Evolutionary conservation across 2,113 vertebrate species (phyloP), one percentile per base, ranked within the genome.

Genomic region (Leptobrachium ailaonicum): DNA sequence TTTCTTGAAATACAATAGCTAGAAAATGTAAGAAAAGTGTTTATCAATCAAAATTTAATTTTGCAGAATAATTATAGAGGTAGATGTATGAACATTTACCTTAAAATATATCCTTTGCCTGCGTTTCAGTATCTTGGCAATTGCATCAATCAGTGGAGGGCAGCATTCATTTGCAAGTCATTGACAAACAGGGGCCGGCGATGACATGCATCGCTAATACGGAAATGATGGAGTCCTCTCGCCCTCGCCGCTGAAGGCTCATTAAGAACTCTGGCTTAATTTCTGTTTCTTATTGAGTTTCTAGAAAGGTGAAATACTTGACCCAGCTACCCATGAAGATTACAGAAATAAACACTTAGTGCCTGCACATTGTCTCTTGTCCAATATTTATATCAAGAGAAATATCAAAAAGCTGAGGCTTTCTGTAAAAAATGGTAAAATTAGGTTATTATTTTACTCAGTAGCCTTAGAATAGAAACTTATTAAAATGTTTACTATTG

Each of bases 41-140:
- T 32, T 32, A 77, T 77, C 75, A 77, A 77, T 77, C 66, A 77
- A 60, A 78, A 78, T 58, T 47, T 45, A 79, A 79, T 79, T 79
- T 66, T 79, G 60, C 62, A 44, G 45, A 14, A 43, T 66, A 44
- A 79, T 73, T 73, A 79, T 32, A 8, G 32, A 70, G 41, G 70
- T 32, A 45, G 44, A 62, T 20, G 72, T 9, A 12, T 41, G 76
- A 70, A 78, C 76, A 78, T 70, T 70, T 41, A 78, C 76, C 67
- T 78, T 42, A 43, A 62, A 73, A 79, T 72, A 10, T 66, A 69
- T 47, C 66, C 67, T 12, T 14, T 40, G 42, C 70, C 70, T 32
- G 70, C 32, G 6, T 32, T 60, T 79, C 41, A n/a, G 41, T 54
- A 66, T 56, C 70, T n/a, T 62, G 32, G 64, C 71, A 73, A 66